Evolutionary conservation across 1,140 invertebrate species (phyloP).

Genomic region (Caenorhabditis tropicalis): DNA sequence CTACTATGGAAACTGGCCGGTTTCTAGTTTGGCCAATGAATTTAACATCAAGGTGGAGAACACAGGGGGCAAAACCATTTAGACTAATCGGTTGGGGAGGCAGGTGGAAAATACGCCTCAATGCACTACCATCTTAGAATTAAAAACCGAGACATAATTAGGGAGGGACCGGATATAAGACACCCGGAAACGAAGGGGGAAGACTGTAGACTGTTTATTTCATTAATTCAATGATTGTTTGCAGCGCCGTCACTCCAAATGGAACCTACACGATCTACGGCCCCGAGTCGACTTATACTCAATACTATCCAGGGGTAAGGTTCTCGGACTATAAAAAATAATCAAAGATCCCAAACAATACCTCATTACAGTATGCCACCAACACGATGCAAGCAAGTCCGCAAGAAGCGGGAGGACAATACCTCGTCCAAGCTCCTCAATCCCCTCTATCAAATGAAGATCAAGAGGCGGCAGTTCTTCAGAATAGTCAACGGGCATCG

Average conservation of each 20-base stretch:
- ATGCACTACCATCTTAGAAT: neutral
- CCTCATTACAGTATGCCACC: neutral
- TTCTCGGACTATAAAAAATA: neutral
- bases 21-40: slow-evolving; percentile 15
- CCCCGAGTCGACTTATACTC: neutral
- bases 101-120: neutral
- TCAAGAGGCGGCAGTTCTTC: neutral
- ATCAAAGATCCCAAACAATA: too few relatives aligned
- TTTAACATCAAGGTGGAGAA: slow-evolving; percentile 8
- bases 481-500: neutral
- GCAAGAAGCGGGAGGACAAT: neutral
- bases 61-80: neutral
- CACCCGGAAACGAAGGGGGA: too few relatives aligned
- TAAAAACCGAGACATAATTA: too few relatives aligned
- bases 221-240: neutral
- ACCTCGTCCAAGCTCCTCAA: neutral
- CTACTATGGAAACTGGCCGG: slow-evolving; percentile 20
- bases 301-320: slow-evolving; percentile 22
- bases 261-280: neutral
- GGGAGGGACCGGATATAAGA: too few relatives aligned
- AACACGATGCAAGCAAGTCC: slow-evolving; percentile 21
- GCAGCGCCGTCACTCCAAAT: slow-evolving; percentile 28
- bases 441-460: neutral
- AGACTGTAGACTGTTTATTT: too few relatives aligned
- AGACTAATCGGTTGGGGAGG: neutral